Evolutionary conservation across 2,797 vertebrate genomes (phyloP).

Genomic region (Liparis tanakae): DNA sequence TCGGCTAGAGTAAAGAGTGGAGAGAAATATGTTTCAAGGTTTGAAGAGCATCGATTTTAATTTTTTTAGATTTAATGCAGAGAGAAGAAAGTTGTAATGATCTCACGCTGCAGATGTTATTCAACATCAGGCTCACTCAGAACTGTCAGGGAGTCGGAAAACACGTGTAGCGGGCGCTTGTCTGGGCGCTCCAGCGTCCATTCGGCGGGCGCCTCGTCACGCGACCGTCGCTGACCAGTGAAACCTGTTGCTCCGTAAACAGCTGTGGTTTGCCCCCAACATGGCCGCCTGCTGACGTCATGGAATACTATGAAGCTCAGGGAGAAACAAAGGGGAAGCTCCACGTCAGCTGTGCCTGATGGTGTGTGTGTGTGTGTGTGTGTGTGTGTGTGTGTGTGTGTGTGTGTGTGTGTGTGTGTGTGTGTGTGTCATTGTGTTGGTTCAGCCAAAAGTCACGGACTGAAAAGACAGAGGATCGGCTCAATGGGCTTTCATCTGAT

Average conservation of each 20-base stretch:
- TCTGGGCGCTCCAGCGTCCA: not conserved
- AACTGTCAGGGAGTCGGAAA: not conserved
- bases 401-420: constrained; percentile 13
- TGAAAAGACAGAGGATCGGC: not conserved
- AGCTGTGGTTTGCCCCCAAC: constrained; percentile 13
- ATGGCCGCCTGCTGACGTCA: constrained; percentile 6
- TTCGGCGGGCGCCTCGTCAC: not conserved
- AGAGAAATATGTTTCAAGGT: constrained; percentile 2
- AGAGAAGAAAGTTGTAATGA: not conserved
- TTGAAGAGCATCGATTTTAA: not conserved
- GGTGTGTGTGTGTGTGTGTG: constrained; percentile 12
- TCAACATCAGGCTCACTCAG: not conserved
- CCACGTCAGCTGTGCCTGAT: constrained; percentile 39
- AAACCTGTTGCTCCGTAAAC: not conserved
- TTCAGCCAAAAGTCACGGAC: constrained; percentile 5
- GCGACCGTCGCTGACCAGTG: not conserved
- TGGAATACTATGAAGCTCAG: constrained; percentile 8
- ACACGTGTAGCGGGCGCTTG: no score
- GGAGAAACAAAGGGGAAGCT: constrained; percentile 13
- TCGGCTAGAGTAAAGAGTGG: not conserved
- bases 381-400: constrained; percentile 3
- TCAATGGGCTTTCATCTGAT: not conserved
- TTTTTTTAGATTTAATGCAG: not conserved
- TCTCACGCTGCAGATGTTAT: not conserved
- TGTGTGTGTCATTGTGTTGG: constrained; percentile 2